Evolutionary conservation across 2,113 vertebrate genomes (phyloP), one percentile per base, ranked within the genome.

Genomic region (Ictalurus furcatus): DNA sequence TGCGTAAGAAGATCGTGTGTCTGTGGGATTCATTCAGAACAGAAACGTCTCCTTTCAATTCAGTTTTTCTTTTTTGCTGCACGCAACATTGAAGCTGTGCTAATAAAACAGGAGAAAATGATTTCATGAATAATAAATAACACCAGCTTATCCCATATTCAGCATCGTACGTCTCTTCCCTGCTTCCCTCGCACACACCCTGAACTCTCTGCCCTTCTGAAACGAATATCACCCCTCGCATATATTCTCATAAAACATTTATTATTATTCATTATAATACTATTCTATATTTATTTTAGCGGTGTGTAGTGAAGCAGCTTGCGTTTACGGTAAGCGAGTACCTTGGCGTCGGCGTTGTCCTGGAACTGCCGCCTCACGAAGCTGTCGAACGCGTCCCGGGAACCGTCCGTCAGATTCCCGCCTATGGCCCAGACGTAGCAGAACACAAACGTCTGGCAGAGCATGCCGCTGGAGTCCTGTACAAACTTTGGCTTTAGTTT

Each of bases 381-480:
- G 52, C 92, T 92, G 91, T 97, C 96, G 91, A 98, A 97, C 87
- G 91, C 90, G 88, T 96, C 95, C 94, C 95, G 96, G 85, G 93
- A 71, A 88, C 91, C 93, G 89, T 96, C 94, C 63, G 90, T 94
- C 93, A 97, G 87, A 90, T 97, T 97, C 89, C 96, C 96, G 13
- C 96, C 95, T 34, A 97, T 34, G 30, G 96, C 94, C 96, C 96
- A 97, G 79, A 97, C 91, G 88, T 97, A 97, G 89, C 95, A 97
- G 90, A 97, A 98, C 85, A 96, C 69, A 91, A 97, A 97, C 9
- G 95, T 97, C 93, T 97, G 96, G 89, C 95, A 97, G 16, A 97
- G 25, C 4, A 97, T 0, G 12, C 69, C 89, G 91, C 95, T 94
- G 80, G 94, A 88, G 19, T 96, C 96, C 97, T 97, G 76, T 71